These are phyloP conservation scores for Propithecus deckenii DNA, from an alignment of 2,797 vertebrate species.

Conservation along the genomic window DNA sequence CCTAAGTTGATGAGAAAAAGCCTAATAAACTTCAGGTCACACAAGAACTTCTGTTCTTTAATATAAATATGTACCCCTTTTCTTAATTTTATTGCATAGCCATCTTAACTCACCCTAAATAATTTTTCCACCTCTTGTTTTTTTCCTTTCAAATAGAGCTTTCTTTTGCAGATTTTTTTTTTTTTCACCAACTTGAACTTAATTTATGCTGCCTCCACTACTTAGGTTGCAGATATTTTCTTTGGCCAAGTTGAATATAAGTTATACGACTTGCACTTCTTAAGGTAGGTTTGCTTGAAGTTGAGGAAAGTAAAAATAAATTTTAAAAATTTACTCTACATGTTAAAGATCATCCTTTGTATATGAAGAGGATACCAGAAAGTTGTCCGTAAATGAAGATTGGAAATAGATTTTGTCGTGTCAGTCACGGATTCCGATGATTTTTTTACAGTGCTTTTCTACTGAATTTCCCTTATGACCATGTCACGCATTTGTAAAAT, in stretches of 20 bases:
- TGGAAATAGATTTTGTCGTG: background rate
- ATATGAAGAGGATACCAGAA: background rate
- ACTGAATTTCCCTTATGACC: background rate
- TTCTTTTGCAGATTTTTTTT: background rate
- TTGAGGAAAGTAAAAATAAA: conserved; percentile 21
- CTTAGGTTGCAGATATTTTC: background rate
- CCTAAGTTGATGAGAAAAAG: background rate
- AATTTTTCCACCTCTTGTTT: background rate
- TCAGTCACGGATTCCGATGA: background rate
- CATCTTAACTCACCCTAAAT: background rate
- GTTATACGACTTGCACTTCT: background rate
- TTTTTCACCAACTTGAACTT: background rate
- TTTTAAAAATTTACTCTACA: background rate
- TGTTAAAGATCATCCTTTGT: background rate
- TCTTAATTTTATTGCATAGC: background rate
- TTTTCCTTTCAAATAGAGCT: background rate
- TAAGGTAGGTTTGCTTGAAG: background rate
- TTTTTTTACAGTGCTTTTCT: background rate
- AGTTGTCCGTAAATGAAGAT: background rate
- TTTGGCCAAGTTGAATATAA: background rate
- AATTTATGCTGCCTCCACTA: background rate
- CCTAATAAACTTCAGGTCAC: background rate
- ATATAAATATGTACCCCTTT: background rate
- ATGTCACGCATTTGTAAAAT: background rate
- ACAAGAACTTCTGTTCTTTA: background rate